Evolutionary conservation across 2,113 vertebrate genomes (phyloP), one percentile per base, ranked within the genome.

Genomic region (Indicator indicator): DNA sequence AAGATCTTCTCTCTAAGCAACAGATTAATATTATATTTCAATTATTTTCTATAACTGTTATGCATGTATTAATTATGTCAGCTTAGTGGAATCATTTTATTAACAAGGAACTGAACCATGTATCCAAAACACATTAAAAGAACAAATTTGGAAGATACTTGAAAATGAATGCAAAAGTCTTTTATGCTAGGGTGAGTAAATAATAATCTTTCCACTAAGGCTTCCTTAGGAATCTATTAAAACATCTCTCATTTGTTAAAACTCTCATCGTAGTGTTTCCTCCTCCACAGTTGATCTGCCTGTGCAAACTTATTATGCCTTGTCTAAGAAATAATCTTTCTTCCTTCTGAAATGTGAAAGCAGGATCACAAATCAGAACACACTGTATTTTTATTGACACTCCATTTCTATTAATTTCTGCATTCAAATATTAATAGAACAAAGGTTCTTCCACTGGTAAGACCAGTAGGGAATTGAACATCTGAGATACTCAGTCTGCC

Each of bases 31-130:
- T 9, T 56, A 78, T 89, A 88, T 82, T 67, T 3, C 56, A 83
- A 90, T 54, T 89, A 70, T 83, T 93, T 95, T 93, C 67, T 64
- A 30, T n/a, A 80, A 42, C 38, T 77, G 21, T 72, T 95, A 44
- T 46, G 33, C 71, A 48, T 72, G 23, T 24, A 52, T 52, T 52
- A 40, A 65, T 91, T 63, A 83, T 55, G 38, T 68, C 79, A 86
- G 59, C 18, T 88, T 69, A 71, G 68, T 32, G 27, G 65, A 93
- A 97, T 71, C 1, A 59, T 81, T 88, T 95, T 93, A 32, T 77
- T 73, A 33, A 83, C 60, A 79, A 89, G 71, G 38, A 83, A 80
- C 13, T 28, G 60, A 88, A 40, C 26, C 42, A n/a, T 81, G 26
- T 23, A 83, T 67, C 36, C 44, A 92, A 90, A 87, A 6, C 23